Base-by-base conservation (phyloP, 2,888 invertebrate species). In the Eristalis intricaria region DNA sequence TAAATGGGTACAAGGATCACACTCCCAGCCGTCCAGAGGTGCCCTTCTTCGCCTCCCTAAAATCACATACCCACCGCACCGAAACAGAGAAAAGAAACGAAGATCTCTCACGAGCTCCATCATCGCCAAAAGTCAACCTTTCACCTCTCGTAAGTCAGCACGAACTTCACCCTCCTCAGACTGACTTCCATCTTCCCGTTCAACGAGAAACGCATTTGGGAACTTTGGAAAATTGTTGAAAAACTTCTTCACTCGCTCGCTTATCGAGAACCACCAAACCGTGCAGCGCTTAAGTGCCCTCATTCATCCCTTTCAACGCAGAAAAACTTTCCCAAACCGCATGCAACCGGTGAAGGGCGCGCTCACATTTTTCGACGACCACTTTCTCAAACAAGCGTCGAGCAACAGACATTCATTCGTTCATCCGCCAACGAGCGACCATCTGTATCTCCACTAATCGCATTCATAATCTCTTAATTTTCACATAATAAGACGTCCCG, bases 401-500 rank as follows among this genome's bases (percentile, higher is more conserved):
- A n/a, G 5, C 43, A 50, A 7, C 29, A 50, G 43, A 15, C 43
- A 43, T 2, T 43, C 43, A 43, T 2, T 43, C 43, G 43, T 15
- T 15, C n/a, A 43, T 43, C 43, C 15, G 3, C n/a, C n/a, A 22
- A 26, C 32, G 10, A 32, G 11, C 60, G 26, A 15, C 60, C 60
- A 60, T 26, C 60, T 60, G 23, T 26, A 23, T 26, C 60, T 60
- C 60, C 60, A 29, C 60, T 60, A 60, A 60, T 60, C 60, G 15
- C 23, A 60, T 60, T 60, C 26, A 60, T 60, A 23, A 60, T 60
- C 60, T 23, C 60, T 60, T 23, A 60, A 60, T 60, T 71, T 66
- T 50, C 60, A 61, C 32, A 73, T 66, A 68, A 69, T 64, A 64
- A 38, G 38, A 58, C 38, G 10, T 60, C 58, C 58, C 58, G 11